Base-by-base conservation (phyloP, 1,140 invertebrate species). In the Halictus rubicundus region DNA sequence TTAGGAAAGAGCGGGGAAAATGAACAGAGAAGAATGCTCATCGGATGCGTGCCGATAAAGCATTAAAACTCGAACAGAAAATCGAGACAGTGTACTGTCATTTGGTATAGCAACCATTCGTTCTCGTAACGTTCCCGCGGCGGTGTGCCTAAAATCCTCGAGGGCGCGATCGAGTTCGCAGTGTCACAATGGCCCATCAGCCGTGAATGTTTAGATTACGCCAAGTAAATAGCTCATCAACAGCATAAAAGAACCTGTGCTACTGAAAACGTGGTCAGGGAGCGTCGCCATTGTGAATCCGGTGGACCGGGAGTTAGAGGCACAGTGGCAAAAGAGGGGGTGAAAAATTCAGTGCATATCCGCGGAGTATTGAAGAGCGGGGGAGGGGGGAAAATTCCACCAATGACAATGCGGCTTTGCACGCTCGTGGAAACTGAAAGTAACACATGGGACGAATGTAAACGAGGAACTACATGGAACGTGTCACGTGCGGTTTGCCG, bases 311-410 rank as follows among this genome's bases (percentile, higher is more conserved):
- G 46, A 52, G 25, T 21, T 54, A n/a, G 39, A 63, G n/a, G 10
- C 16, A 63, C 3, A 25, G 63, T 3, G n/a, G 32, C 32, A 9
- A 16, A 39, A 12, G n/a, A 19, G 0, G 7, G 10, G 23, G 16
- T 70, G 27, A 32, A 78, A 70, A 63, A 63, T 78, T 54, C 42
- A n/a, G 32, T 19, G 12, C 74, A 21, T 32, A 12, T 63, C n/a
- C 46, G 25, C 9, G 14, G 42, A 69, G 75, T 25, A 69, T 61
- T 25, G 23, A 52, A n/a, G 21, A 8, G 12, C 1, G 32, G 32
- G 32, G 32, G 0, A 4, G 32, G 32, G 3, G 32, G 32, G 32
- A 2, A 32, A 32, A 32, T 32, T 2, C 5, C 1, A 32, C n/a
- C n/a, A n/a, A n/a, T n/a, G n/a, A n/a, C n/a, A n/a, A n/a, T 2